Evolutionary conservation across 2,797 vertebrate genomes (phyloP), one percentile per base, ranked within the genome.

Genomic region (Myiotriccus ornatus): DNA sequence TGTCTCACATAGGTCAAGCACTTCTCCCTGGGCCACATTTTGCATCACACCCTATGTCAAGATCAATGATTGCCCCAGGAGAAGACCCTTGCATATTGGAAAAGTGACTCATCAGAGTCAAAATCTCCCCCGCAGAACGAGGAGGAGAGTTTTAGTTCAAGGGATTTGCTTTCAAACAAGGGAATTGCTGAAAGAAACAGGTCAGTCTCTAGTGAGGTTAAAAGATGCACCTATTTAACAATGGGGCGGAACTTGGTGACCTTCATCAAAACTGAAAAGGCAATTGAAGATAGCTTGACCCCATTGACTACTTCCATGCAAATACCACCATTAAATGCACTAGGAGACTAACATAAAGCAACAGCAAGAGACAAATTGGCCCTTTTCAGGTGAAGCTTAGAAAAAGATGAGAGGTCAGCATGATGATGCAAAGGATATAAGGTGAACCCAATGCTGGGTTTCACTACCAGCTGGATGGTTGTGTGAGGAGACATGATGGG

Each of bases 391-490:
- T 25, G 20, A 82, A 63, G 18, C 6, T 82, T 82, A 68, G 41
- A 20, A 83, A 77, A 76, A 67, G 5, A 27, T 25, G 5, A 24
- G 22, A 24, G 24, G 13, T 52, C 28, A 47, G 16, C 15, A 6
- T 19, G 16, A 19, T 30, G 24, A 20, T 28, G 35, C 14, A 60
- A 69, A 70, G 4, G 46, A 28, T 16, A 43, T 0, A 0, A 68
- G 24, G 9, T 34, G 37, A 63, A 35, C 17, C 8, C 34, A 52
- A 25, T 17, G 32, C 19, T 37, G 27, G 12, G 1, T 49, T 77
- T 68, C 37, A 13, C 19, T 55, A 21, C 7, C 62, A 85, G 15
- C 25, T 81, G 21, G 5, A 20, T 64, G 65, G 6, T 30, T 86
- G 28, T 25, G n/a, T 8, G 53, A 71, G 20, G 23, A 74, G 28